These are phyloP conservation scores for Philotrypesis tridentata DNA, from an alignment of 1,140 invertebrate genomes.

Conservation along the genomic window DNA sequence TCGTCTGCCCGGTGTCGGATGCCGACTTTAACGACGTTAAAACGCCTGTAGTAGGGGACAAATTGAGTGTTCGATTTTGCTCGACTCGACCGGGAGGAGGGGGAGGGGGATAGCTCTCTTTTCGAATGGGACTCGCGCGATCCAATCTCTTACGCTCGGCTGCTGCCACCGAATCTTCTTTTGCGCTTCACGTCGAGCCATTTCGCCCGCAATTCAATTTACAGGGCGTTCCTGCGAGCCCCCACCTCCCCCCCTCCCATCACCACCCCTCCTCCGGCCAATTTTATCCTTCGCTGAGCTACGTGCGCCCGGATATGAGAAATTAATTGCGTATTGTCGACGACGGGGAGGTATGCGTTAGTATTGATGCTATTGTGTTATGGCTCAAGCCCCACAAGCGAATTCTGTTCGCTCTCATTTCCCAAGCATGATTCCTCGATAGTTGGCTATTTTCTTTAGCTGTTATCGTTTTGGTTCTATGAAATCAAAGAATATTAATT, in stretches of 20 bases:
- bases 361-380: conserved; percentile 3
- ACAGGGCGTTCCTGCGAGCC: neutral
- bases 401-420: no score
- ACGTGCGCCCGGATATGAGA: neutral
- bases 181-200: conserved; percentile 1
- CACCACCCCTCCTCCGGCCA: neutral
- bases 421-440: no score
- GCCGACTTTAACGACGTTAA: conserved; percentile 30
- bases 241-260: no score
- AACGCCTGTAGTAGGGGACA: conserved; percentile 1
- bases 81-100: neutral
- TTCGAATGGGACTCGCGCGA: neutral
- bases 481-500: no score
- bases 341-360: neutral
- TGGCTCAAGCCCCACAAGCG: no score
- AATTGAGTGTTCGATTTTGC: conserved; percentile 37
- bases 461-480: no score
- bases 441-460: no score
- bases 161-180: conserved; percentile 18
- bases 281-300: neutral
- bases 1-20: neutral
- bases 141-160: conserved; percentile 29
- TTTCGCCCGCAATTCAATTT: conserved; percentile 31
- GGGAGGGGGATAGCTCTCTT: no score
- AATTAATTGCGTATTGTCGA: conserved; percentile 17